A percentile compares a stretch with the other conserved stretches of the same genome.
These are phyloP conservation scores for Agelaius tricolor DNA, from an alignment of 2,113 vertebrate species.

Conservation along the genomic window DNA sequence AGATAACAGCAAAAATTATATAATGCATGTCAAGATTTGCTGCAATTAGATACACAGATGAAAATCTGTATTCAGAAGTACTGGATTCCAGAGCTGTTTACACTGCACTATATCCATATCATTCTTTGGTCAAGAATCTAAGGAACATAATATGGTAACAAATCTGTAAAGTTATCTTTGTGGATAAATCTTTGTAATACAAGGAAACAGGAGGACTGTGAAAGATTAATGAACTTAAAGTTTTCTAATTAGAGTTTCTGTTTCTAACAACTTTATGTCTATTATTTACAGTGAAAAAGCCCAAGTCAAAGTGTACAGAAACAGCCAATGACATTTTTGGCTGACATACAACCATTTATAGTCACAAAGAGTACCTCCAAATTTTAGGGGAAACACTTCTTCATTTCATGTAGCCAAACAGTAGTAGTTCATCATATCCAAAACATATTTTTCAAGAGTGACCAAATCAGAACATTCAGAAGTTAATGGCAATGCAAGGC, in stretches of 20 bases:
- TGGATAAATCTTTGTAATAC: not conserved
- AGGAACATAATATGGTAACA: not conserved
- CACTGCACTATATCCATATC: not conserved
- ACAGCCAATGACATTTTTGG: not conserved
- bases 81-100: not conserved
- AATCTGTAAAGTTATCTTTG: not conserved
- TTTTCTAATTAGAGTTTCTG: not conserved
- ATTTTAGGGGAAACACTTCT: not conserved
- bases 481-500: not conserved
- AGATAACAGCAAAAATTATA: not conserved
- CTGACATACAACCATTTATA: not conserved
- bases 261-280: not conserved
- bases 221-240: not conserved
- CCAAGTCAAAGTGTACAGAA: not conserved
- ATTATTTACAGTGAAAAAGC: not conserved
- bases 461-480: not conserved
- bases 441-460: not conserved
- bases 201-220: not conserved
- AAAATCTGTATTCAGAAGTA: not conserved
- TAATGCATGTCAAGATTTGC: not conserved
- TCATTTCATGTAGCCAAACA: not conserved
- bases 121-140: conserved; percentile 11
- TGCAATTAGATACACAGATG: not conserved
- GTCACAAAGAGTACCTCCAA: not conserved
- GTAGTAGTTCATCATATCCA: not conserved